A percentile compares a stretch with the other conserved stretches of the same genome.
These are phyloP conservation scores for Cirrhinus mrigala DNA, from an alignment of 2,797 vertebrate species.

Conservation along the genomic window DNA sequence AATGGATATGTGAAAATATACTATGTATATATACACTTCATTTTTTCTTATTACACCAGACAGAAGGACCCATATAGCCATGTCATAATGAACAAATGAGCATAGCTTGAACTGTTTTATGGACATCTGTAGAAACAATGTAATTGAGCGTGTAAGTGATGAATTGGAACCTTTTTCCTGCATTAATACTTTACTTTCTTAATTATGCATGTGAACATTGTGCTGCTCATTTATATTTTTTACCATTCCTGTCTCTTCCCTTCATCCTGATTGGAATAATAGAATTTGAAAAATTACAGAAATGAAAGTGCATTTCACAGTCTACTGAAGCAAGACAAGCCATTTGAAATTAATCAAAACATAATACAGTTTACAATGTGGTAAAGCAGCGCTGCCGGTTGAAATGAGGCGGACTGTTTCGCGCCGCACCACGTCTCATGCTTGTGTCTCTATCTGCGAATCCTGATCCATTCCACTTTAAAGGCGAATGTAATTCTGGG, in stretches of 20 bases:
- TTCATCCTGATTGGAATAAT: conserved; percentile 70
- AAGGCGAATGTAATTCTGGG: conserved; percentile 12
- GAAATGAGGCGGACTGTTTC: conserved; percentile 60
- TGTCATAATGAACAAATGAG: conserved; percentile 65
- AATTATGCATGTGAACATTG: conserved; percentile 76
- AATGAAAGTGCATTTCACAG: conserved; percentile 84
- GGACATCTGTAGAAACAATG: conserved; percentile 82
- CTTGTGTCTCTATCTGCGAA: neutral
- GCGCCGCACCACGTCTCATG: neutral
- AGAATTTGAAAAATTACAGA: conserved; percentile 81
- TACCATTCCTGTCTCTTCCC: conserved; percentile 55
- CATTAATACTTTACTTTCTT: conserved; percentile 78
- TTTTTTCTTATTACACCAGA: conserved; percentile 60
- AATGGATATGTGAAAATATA: conserved; percentile 43
- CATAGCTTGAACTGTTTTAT: conserved; percentile 68
- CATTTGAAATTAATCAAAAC: conserved; percentile 86
- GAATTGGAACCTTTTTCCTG: conserved; percentile 75
- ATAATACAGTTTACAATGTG: conserved; percentile 81
- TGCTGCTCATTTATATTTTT: conserved; percentile 71
- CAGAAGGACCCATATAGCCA: conserved; percentile 61
- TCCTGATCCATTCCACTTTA: neutral
- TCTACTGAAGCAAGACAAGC: conserved; percentile 83
- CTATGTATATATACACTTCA: neutral
- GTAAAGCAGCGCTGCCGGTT: conserved; percentile 75
- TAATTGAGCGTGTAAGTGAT: conserved; percentile 83